Conservation (phyloP, 2,888 invertebrate species). For the Idaea straminata region DNA sequence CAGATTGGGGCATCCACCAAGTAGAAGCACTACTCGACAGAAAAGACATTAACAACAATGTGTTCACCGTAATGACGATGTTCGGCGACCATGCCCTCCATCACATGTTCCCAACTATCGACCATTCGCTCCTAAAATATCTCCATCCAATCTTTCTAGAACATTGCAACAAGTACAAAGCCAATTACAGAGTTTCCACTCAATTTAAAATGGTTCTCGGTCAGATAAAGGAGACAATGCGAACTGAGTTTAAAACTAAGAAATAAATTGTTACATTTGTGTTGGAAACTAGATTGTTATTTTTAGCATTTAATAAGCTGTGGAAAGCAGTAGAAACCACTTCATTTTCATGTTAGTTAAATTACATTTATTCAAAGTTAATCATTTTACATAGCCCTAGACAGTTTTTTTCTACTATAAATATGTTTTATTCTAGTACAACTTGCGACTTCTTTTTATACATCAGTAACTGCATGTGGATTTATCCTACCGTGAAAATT, state of each 20-base stretch:
- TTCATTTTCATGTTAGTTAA: no score
- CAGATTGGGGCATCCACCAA: constrained; percentile 89
- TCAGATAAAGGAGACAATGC: constrained; percentile 56
- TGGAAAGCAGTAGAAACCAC: neutral
- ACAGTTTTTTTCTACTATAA: no score
- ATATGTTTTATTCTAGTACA: no score
- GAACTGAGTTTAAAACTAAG: constrained; percentile 32
- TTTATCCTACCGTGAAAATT: no score
- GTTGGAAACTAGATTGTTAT: constrained; percentile 4
- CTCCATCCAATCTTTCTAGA: constrained; percentile 76
- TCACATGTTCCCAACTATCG: constrained; percentile 88
- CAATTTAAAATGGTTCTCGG: constrained; percentile 83
- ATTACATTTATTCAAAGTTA: no score
- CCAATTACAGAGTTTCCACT: constrained; percentile 56
- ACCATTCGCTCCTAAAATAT: constrained; percentile 84
- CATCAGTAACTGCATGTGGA: no score
- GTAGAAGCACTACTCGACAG: constrained; percentile 87
- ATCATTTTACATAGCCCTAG: no score
- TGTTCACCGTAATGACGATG: constrained; percentile 83
- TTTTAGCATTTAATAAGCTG: neutral
- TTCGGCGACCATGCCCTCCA: constrained; percentile 89
- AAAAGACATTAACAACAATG: constrained; percentile 82
- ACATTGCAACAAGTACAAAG: constrained; percentile 75
- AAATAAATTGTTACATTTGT: constrained; percentile 20
- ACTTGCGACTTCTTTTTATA: no score